Conservation (phyloP, 2,113 vertebrate species). For the Antigone vipio region DNA sequence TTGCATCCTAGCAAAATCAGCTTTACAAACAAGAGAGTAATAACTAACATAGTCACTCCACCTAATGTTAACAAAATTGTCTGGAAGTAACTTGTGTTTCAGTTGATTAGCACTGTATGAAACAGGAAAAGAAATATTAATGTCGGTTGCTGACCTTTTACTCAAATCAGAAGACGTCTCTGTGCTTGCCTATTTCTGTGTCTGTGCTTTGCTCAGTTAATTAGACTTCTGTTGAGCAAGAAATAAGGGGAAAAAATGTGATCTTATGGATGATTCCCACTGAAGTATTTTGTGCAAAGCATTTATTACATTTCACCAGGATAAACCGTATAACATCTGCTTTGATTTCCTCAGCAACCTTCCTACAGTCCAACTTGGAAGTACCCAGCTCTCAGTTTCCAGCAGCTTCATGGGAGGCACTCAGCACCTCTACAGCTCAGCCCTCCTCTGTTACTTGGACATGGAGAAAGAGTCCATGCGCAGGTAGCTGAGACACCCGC, state of each 20-base stretch:
- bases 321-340: neutral
- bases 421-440: neutral
- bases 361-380: neutral
- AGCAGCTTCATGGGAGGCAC: neutral
- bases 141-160: neutral
- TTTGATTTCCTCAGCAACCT: neutral
- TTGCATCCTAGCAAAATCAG: neutral
- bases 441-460: neutral
- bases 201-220: neutral
- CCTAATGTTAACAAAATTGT: neutral
- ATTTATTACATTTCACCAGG: neutral
- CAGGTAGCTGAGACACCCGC: neutral
- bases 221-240: neutral
- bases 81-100: neutral
- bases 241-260: neutral
- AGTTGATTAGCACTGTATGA: neutral
- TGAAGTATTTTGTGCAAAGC: neutral
- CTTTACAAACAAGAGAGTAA: neutral
- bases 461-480: accelerated
- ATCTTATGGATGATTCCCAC: neutral
- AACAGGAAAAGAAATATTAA: neutral
- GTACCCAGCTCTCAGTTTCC: neutral
- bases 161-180: neutral
- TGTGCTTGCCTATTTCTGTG: neutral
- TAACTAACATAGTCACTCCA: neutral